These are phyloP conservation scores for Platichthys stellatus DNA, from an alignment of 2,113 vertebrate species.

Conservation along the genomic window DNA sequence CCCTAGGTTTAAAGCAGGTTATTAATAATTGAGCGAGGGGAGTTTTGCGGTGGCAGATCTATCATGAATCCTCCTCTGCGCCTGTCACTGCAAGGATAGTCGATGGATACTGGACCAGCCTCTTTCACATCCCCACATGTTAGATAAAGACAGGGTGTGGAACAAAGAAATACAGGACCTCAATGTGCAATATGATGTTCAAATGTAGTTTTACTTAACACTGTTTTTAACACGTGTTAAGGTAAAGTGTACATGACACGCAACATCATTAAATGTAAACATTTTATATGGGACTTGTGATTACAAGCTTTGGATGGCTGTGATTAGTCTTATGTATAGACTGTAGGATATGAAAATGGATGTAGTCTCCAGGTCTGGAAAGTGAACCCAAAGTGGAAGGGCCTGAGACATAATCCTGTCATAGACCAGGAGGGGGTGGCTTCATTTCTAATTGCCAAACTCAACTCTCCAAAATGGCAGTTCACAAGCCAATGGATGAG, in stretches of 20 bases:
- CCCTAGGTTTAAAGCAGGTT: constrained; percentile 59
- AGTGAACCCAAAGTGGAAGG: no score
- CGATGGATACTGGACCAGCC: constrained; percentile 31
- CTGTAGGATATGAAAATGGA: no score
- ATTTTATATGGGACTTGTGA: background rate
- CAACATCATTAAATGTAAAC: no score
- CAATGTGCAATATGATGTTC: constrained; percentile 16
- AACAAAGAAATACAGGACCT: background rate
- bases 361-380: no score
- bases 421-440: background rate
- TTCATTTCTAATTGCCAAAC: background rate
- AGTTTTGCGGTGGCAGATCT: constrained; percentile 34
- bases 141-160: constrained; percentile 16
- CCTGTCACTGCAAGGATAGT: constrained; percentile 41
- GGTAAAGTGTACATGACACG: background rate
- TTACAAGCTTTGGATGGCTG: no score
- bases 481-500: no score
- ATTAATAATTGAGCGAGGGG: constrained; percentile 65
- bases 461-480: no score
- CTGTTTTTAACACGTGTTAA: background rate
- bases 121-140: constrained; percentile 4
- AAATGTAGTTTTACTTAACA: background rate
- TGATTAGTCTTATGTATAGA: no score
- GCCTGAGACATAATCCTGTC: no score
- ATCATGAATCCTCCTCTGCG: constrained; percentile 52